These are phyloP conservation scores for Enhydra lutris DNA, from an alignment of 2,113 vertebrate species.

Conservation along the genomic window DNA sequence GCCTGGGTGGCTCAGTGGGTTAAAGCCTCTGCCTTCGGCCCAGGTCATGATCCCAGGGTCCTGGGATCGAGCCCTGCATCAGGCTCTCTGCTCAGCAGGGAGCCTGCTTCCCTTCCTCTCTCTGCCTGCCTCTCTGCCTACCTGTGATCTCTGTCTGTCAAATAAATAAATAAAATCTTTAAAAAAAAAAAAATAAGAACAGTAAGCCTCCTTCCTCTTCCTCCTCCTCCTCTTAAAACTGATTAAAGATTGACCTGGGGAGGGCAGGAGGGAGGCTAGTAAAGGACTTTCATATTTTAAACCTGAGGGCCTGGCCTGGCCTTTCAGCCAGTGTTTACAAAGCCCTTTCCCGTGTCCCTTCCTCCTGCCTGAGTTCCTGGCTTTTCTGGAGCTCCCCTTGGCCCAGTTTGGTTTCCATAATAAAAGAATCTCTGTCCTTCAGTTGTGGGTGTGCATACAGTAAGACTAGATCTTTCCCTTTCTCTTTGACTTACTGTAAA, in stretches of 20 bases:
- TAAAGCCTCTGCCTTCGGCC: too few relatives aligned
- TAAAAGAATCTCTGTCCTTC: neutral
- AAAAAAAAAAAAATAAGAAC: neutral
- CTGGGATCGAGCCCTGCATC: too few relatives aligned
- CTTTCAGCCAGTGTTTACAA: neutral
- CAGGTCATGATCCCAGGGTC: too few relatives aligned
- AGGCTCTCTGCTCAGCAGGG: too few relatives aligned
- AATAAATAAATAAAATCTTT: too few relatives aligned
- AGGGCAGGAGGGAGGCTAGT: neutral
- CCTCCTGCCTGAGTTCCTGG: neutral
- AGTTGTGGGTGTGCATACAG: neutral
- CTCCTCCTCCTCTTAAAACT: neutral
- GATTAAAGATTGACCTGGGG: neutral
- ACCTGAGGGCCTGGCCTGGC: neutral
- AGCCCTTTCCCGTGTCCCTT: neutral
- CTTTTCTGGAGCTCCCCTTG: neutral
- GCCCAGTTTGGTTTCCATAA: neutral
- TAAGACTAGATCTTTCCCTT: neutral
- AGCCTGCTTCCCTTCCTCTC: too few relatives aligned
- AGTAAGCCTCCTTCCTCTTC: neutral
- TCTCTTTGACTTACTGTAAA: neutral
- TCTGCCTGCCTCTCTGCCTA: too few relatives aligned
- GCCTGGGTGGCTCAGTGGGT: too few relatives aligned
- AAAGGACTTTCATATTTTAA: neutral
- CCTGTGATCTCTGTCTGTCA: too few relatives aligned